Evolutionary conservation across 1,140 invertebrate genomes (phyloP), one percentile per base, ranked within the genome.

Genomic region (Colletes latitarsis): DNA sequence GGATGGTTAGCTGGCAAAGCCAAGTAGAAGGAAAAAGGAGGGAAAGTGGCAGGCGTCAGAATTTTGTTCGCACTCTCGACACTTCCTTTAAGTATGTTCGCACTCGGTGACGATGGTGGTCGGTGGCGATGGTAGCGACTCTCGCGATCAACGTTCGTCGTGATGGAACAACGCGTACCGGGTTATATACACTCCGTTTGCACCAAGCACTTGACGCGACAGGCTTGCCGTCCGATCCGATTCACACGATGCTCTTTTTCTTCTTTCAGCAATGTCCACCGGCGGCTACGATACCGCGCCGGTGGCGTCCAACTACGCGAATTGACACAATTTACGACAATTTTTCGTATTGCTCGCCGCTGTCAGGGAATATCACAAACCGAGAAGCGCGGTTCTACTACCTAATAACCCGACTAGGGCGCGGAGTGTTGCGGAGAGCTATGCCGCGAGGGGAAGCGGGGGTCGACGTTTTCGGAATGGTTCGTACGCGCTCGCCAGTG

Each of bases 381-480:
- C 73, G 69, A 71, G 80, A 85, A 85, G 60, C 81, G 75, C 83
- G 80, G 72, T 81, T 84, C 76, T 82, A 80, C 67, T 84, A 81
- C 81, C 81, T 88, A 87, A 89, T 88, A 81, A 83, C 78, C 82
- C 46, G 73, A 68, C 60, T 73, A 76, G 60, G 82, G 77, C 81
- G 78, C 76, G 81, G 80, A 60, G 66, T 63, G 73, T 74, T 66
- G 85, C 77, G 79, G 73, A 80, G 71, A 63, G 69, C 67, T 57
- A 58, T 52, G 46, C 66, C 60, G 74, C 80, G 72, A 76, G 70
- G 82, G 84, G 82, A 81, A 75, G 73, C 62, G 76, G 39, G 39
- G 84, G 76, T 82, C 81, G 75, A 90, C 81, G 89, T 91, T 90
- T 91, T 91, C 66, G 76, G 82, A 82, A 89, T 60, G 89, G 89